Conservation (phyloP, 2,888 invertebrate species). For the Pemphredon lugubris region DNA sequence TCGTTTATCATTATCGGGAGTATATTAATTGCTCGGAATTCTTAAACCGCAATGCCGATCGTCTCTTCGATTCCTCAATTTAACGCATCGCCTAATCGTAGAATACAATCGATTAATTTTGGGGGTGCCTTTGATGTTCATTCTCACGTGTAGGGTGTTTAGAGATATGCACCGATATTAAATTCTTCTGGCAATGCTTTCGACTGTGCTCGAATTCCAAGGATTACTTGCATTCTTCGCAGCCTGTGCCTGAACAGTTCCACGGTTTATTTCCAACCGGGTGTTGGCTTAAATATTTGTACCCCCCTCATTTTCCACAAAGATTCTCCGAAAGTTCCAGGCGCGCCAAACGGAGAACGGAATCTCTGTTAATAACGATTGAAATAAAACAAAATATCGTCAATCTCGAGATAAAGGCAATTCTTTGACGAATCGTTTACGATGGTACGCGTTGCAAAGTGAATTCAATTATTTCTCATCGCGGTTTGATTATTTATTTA, state of each 20-base stretch:
- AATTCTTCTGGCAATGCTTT: conserved; percentile 53
- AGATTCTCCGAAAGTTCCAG: background rate
- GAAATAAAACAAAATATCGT: background rate
- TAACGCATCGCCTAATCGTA: background rate
- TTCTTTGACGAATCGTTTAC: no score
- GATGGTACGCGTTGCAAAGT: no score
- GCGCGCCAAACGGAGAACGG: background rate
- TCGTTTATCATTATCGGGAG: no score
- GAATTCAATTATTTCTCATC: no score
- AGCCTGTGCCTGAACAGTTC: conserved; percentile 28
- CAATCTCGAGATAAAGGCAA: no score
- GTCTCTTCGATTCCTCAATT: no score
- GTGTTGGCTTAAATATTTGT: conserved; percentile 18
- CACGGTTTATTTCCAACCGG: conserved; percentile 37
- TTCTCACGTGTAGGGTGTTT: conserved; percentile 25
- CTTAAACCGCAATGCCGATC: no score
- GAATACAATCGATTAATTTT: no score
- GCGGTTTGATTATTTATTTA: no score
- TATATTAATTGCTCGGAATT: no score
- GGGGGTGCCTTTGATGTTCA: conserved; percentile 12
- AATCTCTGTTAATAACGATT: background rate
- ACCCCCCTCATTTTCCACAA: no score
- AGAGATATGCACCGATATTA: conserved; percentile 54
- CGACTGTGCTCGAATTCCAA: conserved; percentile 41
- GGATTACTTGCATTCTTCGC: conserved; percentile 44